These are phyloP conservation scores for Halcyon leucocephala DNA, from an alignment of 2,797 vertebrate species.

Conservation along the genomic window DNA sequence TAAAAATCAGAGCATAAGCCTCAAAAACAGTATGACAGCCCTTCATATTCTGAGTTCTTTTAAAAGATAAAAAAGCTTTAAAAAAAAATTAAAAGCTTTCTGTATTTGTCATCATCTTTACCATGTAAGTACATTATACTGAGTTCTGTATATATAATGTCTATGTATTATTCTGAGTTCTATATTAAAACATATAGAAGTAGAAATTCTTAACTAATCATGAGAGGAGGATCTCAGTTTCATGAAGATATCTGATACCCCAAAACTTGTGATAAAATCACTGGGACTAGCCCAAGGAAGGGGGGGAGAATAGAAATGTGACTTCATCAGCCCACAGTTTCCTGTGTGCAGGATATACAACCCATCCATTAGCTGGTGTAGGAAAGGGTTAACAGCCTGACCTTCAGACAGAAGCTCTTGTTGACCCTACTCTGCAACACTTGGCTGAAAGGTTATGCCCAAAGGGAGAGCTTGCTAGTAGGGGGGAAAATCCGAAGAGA, in stretches of 20 bases:
- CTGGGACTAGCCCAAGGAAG: not conserved
- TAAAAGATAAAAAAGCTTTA: not conserved
- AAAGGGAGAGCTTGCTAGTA: not conserved
- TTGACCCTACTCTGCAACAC: conserved; percentile 43
- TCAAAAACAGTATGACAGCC: not conserved
- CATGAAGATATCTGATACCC: not conserved
- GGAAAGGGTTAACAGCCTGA: conserved; percentile 42
- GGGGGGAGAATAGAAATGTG: fast-evolving
- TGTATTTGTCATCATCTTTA: not conserved
- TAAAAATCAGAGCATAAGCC: not conserved
- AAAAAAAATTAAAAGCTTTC: no score
- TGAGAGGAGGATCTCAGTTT: not conserved
- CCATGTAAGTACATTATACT: not conserved
- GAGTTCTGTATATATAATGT: not conserved
- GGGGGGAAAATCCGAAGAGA: not conserved
- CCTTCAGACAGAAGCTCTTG: conserved; percentile 24
- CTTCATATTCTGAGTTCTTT: not conserved
- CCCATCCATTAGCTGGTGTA: not conserved
- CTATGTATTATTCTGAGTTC: not conserved
- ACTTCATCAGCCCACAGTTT: not conserved
- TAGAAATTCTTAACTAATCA: not conserved
- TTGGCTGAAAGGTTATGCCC: conserved; percentile 29
- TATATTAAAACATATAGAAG: not conserved
- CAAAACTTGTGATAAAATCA: not conserved
- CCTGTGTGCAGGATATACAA: not conserved